These are phyloP conservation scores for Hyaena hyaena DNA, from an alignment of 2,113 vertebrate species.

Conservation along the genomic window DNA sequence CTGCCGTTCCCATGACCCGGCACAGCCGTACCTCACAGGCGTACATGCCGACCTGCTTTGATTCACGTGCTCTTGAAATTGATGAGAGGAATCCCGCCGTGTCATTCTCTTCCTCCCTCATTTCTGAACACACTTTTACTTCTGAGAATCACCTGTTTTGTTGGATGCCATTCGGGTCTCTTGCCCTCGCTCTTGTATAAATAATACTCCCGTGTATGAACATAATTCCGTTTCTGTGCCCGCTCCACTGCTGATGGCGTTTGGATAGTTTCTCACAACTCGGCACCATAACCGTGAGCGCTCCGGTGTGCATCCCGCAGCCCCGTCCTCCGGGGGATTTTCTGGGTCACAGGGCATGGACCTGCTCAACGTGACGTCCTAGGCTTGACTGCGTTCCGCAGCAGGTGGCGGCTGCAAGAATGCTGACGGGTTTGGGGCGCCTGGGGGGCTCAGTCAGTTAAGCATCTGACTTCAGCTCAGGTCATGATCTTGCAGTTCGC, in stretches of 20 bases:
- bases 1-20: rapidly evolving
- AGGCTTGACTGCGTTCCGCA: rapidly evolving
- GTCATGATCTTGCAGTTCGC: no score
- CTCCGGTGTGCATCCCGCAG: neutral
- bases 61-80: rapidly evolving
- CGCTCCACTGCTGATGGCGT: rapidly evolving
- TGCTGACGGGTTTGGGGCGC: no score
- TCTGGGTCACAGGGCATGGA: rapidly evolving
- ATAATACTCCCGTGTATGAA: rapidly evolving
- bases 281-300: rapidly evolving
- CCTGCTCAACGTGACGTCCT: rapidly evolving
- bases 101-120: neutral
- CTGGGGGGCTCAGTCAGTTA: no score
- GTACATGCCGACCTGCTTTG: rapidly evolving
- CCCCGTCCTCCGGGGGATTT: neutral
- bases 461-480: no score
- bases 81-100: rapidly evolving
- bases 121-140: neutral
- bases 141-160: rapidly evolving
- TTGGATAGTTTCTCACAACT: rapidly evolving
- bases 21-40: rapidly evolving
- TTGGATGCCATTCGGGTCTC: rapidly evolving
- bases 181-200: rapidly evolving
- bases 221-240: neutral
- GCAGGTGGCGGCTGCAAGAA: neutral